These are phyloP conservation scores for Ylistrum balloti DNA, from an alignment of 1,140 invertebrate genomes.

Conservation along the genomic window DNA sequence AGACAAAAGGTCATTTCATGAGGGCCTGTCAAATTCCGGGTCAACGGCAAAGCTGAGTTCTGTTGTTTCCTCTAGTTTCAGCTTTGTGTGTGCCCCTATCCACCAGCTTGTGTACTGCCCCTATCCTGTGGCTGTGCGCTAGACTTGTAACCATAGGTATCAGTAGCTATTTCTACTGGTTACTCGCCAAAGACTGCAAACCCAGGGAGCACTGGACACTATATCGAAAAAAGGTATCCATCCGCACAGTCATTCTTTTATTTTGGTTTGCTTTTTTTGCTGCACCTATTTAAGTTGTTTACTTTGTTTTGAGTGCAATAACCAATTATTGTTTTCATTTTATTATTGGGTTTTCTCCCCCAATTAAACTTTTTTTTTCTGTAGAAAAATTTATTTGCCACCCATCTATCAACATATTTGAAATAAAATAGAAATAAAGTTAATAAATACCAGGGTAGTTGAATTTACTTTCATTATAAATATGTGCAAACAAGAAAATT, in stretches of 20 bases:
- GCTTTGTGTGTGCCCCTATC: constrained; percentile 62
- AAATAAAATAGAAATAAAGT: too few relatives aligned
- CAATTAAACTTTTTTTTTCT: too few relatives aligned
- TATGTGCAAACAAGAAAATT: too few relatives aligned
- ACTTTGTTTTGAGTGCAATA: too few relatives aligned
- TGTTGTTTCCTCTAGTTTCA: constrained; percentile 57
- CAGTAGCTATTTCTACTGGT: constrained; percentile 68
- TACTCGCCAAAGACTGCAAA: constrained; percentile 63
- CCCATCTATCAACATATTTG: too few relatives aligned
- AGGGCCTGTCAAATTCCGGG: too few relatives aligned
- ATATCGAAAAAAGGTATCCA: constrained; percentile 54
- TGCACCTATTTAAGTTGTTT: background rate
- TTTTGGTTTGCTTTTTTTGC: background rate
- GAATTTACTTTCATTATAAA: too few relatives aligned
- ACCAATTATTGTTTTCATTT: too few relatives aligned
- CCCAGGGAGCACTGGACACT: constrained; percentile 62
- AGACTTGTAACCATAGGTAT: constrained; percentile 61
- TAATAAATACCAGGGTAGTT: too few relatives aligned
- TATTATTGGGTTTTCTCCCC: too few relatives aligned
- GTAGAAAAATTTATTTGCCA: too few relatives aligned
- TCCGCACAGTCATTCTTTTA: background rate
- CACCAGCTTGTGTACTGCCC: constrained; percentile 58
- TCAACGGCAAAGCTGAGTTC: background rate
- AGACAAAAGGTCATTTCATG: too few relatives aligned
- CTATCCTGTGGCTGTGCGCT: constrained; percentile 61